Evolutionary conservation across 2,888 invertebrate species (phyloP), one percentile per base, ranked within the genome.

Genomic region (Hipparchia semele): DNA sequence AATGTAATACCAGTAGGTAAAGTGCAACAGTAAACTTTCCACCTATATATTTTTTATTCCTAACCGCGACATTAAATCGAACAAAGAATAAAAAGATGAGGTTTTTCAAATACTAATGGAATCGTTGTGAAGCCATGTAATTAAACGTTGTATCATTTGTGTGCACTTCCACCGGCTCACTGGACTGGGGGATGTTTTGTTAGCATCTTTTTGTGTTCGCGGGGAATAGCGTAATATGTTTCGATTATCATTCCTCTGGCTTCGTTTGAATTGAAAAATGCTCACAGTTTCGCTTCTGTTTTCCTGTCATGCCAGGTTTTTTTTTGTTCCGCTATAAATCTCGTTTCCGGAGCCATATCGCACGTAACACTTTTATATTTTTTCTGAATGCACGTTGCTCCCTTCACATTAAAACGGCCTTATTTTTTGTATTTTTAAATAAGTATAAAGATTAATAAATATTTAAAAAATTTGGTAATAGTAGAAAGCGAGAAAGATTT

Each of bases 211-310:
- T 83, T 81, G 82, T 80, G 81, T 79, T 79, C 73, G 80, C 78
- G 79, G 80, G 79, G 80, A 83, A 84, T 81, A 78, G 82, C 78
- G 84, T 87, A 86, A 89, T 90, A 87, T 85, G 86, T 89, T 89
- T 86, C 86, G 86, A 90, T 90, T 88, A 87, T 83, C 81, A 82
- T 83, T 83, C 82, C 82, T 81, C 82, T 79, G 81, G 83, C 80
- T 84, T 81, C 84, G 82, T 81, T 84, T 83, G 80, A 82, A 86
- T 86, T 90, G 87, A 87, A 88, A 87, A 86, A 88, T 88, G 83
- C 81, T 79, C 80, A 77, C 74, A 73, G 77, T 69, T 72, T 77
- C 76, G 74, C 74, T 74, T 69, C 75, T 77, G 72, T 79, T 77
- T 77, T 76, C 73, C 72, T 76, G 76, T 73, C 75, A 73, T 60